phyloP scores from a whole-genome alignment of 1,140 invertebrate species.

The Solenopsis invicta region DNA sequence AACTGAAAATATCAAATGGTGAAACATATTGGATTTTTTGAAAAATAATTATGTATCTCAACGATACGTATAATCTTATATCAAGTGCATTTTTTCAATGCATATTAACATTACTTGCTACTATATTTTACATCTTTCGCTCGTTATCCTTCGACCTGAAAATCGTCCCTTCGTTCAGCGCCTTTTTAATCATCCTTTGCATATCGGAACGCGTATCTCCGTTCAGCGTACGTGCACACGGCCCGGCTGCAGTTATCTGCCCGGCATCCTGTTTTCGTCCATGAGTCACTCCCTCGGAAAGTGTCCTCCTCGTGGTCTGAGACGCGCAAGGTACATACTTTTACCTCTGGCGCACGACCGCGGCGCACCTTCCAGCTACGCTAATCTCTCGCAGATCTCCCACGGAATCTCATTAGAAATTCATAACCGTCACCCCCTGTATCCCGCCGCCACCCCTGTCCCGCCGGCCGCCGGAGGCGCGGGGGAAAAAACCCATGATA shows the following conservation, averaged over 20 bases:
- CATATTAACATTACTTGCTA: constrained; percentile 1
- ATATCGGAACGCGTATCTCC: constrained; percentile 45
- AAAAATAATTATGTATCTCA: neutral
- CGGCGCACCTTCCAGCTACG: constrained; percentile 76
- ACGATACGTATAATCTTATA: neutral
- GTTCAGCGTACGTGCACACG: constrained; percentile 29
- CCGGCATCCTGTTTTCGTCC: constrained; percentile 73
- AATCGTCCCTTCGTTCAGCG: constrained; percentile 16
- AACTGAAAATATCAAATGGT: neutral
- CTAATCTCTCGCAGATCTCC: constrained; percentile 87
- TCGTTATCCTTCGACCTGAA: constrained; percentile 37
- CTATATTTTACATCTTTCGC: constrained; percentile 12
- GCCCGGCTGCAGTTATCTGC: constrained; percentile 54
- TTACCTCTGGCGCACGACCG: constrained; percentile 72
- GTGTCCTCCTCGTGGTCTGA: constrained; percentile 76
- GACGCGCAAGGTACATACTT: constrained; percentile 82
- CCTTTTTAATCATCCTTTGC: constrained; percentile 57
- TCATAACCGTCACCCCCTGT: constrained; percentile 84
- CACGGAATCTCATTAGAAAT: constrained; percentile 87
- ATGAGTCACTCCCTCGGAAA: constrained; percentile 76
- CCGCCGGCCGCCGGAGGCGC: constrained; percentile 65
- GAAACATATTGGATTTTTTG: too few relatives aligned
- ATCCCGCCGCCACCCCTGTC: constrained; percentile 55
- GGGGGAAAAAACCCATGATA: constrained; percentile 84
- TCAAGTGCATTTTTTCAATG: neutral